phyloP scores from a whole-genome alignment of 2,888 invertebrate genomes.

The Eupithecia pulchellata region DNA sequence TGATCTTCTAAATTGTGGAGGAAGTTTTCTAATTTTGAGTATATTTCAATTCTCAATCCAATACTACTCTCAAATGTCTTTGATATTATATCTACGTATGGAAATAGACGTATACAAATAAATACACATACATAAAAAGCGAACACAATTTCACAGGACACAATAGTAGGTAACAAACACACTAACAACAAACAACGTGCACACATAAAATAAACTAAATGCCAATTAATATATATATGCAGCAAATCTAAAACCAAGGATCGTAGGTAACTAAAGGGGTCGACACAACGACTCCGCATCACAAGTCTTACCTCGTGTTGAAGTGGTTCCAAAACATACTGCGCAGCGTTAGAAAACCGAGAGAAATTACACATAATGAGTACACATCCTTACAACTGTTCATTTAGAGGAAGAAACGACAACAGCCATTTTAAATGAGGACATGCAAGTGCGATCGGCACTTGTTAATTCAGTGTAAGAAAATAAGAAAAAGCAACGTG shows the following conservation, averaged over 20 bases:
- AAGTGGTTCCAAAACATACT: slow-evolving; percentile 99
- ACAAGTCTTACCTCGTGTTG: slow-evolving; percentile 97
- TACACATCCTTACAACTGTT: slow-evolving; percentile 73
- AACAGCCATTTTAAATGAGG: slow-evolving; percentile 53
- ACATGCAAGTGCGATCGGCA: slow-evolving; percentile 73
- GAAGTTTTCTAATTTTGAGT: slow-evolving; percentile 21
- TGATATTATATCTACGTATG: slow-evolving; percentile 16
- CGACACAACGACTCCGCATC: slow-evolving; percentile 39
- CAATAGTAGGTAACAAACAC: slow-evolving; percentile 61
- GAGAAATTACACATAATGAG: slow-evolving; percentile 87
- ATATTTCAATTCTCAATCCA: slow-evolving; percentile 19
- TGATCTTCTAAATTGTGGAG: slow-evolving; percentile 14
- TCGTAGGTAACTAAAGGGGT: slow-evolving; percentile 32
- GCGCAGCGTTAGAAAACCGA: slow-evolving; percentile 92
- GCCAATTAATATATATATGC: slow-evolving; percentile 40
- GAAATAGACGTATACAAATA: slow-evolving; percentile 24
- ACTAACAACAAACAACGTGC: slow-evolving; percentile 47
- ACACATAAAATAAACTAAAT: slow-evolving; percentile 48
- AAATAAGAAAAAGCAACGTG: slow-evolving; percentile 73
- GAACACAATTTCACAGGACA: slow-evolving; percentile 88
- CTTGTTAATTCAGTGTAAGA: slow-evolving; percentile 56
- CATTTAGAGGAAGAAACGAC: slow-evolving; percentile 67
- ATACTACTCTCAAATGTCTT: slow-evolving; percentile 6
- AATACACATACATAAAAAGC: slow-evolving; percentile 78
- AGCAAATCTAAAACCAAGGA: slow-evolving; percentile 37